phyloP scores from a whole-genome alignment of 53 echinoderm and acorn worm species.

The Henricia sp. region DNA sequence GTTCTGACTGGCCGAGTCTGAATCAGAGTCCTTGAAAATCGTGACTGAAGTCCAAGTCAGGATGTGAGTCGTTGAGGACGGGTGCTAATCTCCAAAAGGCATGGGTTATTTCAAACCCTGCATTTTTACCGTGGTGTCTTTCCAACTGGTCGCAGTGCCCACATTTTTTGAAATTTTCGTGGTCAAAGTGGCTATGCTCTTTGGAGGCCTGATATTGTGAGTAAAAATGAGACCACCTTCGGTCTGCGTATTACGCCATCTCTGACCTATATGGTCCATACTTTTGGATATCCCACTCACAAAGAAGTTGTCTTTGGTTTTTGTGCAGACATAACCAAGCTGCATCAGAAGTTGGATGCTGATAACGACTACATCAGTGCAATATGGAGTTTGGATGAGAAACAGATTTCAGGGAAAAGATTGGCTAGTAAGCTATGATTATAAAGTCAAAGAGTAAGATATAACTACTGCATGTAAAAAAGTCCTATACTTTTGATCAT shows the following conservation, averaged over 20 bases:
- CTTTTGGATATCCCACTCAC: neutral
- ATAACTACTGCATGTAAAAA: too few species aligned
- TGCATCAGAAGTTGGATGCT: neutral
- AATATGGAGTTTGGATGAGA: conserved; percentile 28
- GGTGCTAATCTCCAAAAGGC: too few species aligned
- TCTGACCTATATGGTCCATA: neutral
- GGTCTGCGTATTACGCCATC: neutral
- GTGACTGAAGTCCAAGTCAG: too few species aligned
- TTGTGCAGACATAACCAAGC: conserved; percentile 4
- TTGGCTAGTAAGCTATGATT: conserved; percentile 13
- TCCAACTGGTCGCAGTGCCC: neutral
- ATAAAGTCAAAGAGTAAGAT: too few species aligned
- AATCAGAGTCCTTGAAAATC: too few species aligned
- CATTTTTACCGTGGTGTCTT: too few species aligned
- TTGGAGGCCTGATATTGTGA: neutral
- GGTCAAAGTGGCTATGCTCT: neutral
- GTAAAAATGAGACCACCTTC: neutral
- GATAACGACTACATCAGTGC: conserved; percentile 1
- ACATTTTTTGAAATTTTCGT: neutral
- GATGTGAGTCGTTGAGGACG: too few species aligned
- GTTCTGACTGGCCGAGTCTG: too few species aligned
- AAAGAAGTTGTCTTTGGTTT: neutral
- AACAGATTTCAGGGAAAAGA: neutral
- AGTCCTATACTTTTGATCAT: too few species aligned
- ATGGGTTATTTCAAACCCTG: too few species aligned